Evolutionary conservation across 2,888 invertebrate genomes (phyloP).

Genomic region (Dasypolia templi): DNA sequence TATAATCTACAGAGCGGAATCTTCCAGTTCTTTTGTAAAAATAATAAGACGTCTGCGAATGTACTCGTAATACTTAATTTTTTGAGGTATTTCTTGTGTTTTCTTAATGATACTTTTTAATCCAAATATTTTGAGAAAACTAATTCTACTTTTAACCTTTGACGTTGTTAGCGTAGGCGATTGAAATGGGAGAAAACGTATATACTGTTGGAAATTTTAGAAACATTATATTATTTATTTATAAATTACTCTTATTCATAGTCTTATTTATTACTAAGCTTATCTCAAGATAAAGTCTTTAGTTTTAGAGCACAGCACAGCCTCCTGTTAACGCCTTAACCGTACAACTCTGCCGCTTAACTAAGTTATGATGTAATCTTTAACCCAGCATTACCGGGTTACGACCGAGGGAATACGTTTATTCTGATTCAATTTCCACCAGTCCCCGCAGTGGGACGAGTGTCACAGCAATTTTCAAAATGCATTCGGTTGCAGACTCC

Average conservation of each 20-base stretch:
- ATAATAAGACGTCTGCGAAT: neutral
- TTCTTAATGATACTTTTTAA: neutral
- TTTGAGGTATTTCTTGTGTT: neutral
- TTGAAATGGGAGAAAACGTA: conserved; percentile 1
- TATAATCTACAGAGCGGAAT: neutral
- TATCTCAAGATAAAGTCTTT: neutral
- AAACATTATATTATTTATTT: neutral
- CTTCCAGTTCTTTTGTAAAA: neutral
- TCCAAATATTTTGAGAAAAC: neutral
- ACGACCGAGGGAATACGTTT: conserved; percentile 45
- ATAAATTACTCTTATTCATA: neutral
- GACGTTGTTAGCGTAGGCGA: neutral
- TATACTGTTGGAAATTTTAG: no score
- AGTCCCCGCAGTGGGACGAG: conserved; percentile 31
- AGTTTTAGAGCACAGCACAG: neutral
- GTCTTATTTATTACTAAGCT: neutral
- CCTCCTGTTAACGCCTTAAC: neutral
- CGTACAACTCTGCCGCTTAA: conserved; percentile 22
- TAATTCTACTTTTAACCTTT: neutral
- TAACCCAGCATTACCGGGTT: conserved; percentile 46
- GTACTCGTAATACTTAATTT: neutral
- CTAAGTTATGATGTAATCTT: conserved; percentile 45
- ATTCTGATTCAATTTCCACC: conserved; percentile 54
- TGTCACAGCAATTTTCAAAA: conserved; percentile 38
- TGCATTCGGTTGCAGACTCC: conserved; percentile 39